Evolutionary conservation across 2,113 vertebrate genomes (phyloP).

Genomic region (Hydrochoerus hydrochaeris): DNA sequence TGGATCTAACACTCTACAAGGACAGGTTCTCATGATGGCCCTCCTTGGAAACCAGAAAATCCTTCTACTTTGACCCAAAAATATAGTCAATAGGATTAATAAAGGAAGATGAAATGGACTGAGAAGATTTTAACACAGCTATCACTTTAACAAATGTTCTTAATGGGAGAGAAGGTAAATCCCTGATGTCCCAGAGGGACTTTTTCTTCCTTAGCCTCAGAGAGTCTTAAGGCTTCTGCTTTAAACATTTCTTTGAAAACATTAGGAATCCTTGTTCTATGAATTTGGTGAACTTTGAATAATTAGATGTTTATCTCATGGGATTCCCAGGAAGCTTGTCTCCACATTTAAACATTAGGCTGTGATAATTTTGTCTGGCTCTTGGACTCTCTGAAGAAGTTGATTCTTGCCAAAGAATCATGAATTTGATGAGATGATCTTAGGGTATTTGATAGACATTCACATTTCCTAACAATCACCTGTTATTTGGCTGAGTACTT

Average conservation of each 20-base stretch:
- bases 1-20: fast-evolving
- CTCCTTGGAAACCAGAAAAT: background rate
- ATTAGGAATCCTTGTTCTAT: background rate
- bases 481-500: background rate
- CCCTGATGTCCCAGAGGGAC: background rate
- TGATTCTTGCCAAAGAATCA: background rate
- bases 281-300: background rate
- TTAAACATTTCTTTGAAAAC: background rate
- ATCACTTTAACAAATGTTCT: background rate
- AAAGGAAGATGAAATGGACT: background rate
- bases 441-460: background rate
- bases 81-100: background rate
- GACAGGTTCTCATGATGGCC: background rate
- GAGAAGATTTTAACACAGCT: background rate
- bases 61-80: background rate
- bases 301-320: background rate
- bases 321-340: background rate
- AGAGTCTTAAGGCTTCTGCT: background rate
- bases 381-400: background rate
- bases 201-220: background rate
- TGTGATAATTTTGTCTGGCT: background rate
- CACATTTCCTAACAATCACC: background rate
- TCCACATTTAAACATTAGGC: background rate
- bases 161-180: background rate
- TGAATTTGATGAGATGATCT: background rate